Percentiles rank a stretch among this genome's conserved stretches.
phyloP scores from a whole-genome alignment of 2,113 vertebrate species.

The Regulus satrapa region DNA sequence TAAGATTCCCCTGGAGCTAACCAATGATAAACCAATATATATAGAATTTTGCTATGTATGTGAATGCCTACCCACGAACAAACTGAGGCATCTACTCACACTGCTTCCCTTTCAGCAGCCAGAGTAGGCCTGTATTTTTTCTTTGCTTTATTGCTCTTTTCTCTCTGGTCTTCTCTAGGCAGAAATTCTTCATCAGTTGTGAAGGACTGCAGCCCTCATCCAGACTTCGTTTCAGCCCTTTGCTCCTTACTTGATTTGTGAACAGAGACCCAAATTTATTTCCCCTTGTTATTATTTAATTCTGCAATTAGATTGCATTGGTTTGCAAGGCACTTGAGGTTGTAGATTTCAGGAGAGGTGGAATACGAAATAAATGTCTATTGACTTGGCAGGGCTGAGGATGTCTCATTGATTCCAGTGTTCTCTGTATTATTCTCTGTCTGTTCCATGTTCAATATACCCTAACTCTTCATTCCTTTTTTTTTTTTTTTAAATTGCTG shows the following conservation, averaged over 20 bases:
- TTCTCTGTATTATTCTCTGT: not conserved
- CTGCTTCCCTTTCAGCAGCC: not conserved
- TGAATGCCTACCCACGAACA: not conserved
- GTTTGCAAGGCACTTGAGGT: not conserved
- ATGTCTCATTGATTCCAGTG: constrained; percentile 1
- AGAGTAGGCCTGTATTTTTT: not conserved
- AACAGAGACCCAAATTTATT: not conserved
- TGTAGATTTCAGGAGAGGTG: not conserved
- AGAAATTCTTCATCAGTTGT: not conserved
- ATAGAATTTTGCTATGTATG: not conserved
- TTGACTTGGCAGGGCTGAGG: not conserved
- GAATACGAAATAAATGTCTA: not conserved
- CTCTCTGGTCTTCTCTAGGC: not conserved
- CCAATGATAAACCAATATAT: not conserved
- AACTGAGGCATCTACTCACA: not conserved
- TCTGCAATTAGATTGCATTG: not conserved
- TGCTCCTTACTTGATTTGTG: not conserved
- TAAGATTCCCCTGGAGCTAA: not conserved
- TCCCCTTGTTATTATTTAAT: constrained; percentile 33
- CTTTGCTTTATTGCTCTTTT: not conserved
- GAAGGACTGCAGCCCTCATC: not conserved
- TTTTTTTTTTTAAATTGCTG: not conserved
- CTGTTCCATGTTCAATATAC: not conserved
- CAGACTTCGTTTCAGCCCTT: not conserved
- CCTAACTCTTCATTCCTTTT: not conserved